Evolutionary conservation across 2,113 vertebrate species (phyloP).

Genomic region (Anguilla japonica): DNA sequence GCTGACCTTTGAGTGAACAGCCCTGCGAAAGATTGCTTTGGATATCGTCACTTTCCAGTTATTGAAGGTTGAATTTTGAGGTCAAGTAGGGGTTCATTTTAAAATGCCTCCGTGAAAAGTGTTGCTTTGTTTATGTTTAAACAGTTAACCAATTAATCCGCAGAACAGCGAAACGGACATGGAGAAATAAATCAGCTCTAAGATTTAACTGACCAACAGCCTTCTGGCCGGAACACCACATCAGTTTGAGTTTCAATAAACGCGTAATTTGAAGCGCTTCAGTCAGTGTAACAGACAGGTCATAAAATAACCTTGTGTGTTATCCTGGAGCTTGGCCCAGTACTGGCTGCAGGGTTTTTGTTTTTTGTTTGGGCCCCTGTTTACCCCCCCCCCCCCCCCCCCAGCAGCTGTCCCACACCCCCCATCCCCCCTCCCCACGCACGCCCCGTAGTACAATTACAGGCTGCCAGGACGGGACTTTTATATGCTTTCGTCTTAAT

Average conservation of each 20-base stretch:
- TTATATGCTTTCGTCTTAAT: conserved; percentile 35
- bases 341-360: not conserved
- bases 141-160: not conserved
- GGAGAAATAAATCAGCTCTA: not conserved
- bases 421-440: not conserved
- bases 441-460: not conserved
- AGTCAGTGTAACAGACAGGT: not conserved
- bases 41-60: not conserved
- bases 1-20: not conserved
- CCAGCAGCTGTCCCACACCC: not conserved
- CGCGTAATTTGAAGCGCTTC: not conserved
- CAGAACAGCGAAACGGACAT: not conserved
- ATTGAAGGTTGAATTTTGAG: too few species aligned
- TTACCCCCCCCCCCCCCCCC: not conserved
- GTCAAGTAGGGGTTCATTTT: too few species aligned
- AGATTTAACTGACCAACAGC: not conserved
- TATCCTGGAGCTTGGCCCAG: not conserved
- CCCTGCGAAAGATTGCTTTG: not conserved
- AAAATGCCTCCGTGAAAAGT: not conserved
- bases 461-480: not conserved
- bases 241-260: not conserved
- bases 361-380: not conserved
- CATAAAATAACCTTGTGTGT: not conserved
- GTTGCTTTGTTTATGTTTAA: not conserved
- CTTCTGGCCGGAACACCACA: not conserved